Percentiles rank a stretch among this genome's conserved stretches.
phyloP scores from a whole-genome alignment of 2,113 vertebrate genomes.

The Marcusenius ussheri region DNA sequence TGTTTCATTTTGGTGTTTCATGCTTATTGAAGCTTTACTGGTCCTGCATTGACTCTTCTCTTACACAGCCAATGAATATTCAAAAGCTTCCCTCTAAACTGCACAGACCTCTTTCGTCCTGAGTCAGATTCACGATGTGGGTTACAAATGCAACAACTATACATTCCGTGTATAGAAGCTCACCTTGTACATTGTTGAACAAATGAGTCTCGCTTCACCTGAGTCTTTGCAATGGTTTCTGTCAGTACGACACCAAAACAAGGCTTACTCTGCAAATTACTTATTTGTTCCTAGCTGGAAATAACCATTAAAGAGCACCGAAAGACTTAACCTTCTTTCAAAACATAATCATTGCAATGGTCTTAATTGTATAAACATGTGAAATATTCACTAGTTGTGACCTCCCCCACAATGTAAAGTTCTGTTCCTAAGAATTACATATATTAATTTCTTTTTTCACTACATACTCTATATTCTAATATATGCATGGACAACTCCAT shows the following conservation, averaged over 20 bases:
- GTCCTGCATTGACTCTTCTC: background rate
- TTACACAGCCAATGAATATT: conserved; percentile 2
- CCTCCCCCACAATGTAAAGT: background rate
- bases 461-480: background rate
- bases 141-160: background rate
- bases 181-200: background rate
- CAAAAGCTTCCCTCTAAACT: background rate
- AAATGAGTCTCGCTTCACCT: background rate
- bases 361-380: background rate
- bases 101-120: background rate
- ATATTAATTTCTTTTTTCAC: background rate
- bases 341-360: background rate
- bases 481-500: background rate
- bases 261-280: background rate
- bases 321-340: background rate
- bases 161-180: conserved; percentile 3
- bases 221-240: background rate
- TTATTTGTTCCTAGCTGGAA: background rate
- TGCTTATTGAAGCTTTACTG: background rate
- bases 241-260: background rate
- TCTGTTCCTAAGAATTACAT: background rate
- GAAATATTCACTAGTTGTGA: background rate
- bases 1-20: background rate
- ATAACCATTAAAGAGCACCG: background rate
- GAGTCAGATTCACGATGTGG: background rate